A percentile compares a stretch with the other conserved stretches of the same genome.
Conservation (phyloP, 2,888 invertebrate genomes). For the Apotomis capreana region DNA sequence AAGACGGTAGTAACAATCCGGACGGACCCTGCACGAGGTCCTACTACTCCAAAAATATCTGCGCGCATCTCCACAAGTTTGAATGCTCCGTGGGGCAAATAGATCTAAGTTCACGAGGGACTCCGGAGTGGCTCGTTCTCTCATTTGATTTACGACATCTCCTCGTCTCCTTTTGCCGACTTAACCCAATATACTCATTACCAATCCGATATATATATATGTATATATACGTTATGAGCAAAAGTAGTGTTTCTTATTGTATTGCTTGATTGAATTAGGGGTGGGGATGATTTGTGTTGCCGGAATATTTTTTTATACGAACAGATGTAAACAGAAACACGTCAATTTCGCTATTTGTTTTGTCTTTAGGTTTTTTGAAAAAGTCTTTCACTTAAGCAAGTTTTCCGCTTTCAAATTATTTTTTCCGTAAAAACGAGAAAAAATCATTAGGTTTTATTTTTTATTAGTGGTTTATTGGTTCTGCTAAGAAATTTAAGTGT, state of each 20-base stretch:
- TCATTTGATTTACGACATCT: conserved; percentile 40
- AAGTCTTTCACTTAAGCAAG: no score
- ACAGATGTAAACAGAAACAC: neutral
- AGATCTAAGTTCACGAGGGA: conserved; percentile 33
- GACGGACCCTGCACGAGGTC: no score
- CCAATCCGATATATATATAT: conserved; percentile 28
- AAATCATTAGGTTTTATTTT: no score
- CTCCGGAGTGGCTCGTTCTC: conserved; percentile 31
- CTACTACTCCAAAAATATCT: no score
- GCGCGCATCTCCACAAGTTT: neutral
- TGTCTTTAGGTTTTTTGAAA: no score
- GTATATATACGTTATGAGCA: neutral
- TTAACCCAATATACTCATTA: conserved; percentile 39
- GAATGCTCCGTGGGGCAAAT: neutral
- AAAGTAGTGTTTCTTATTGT: neutral
- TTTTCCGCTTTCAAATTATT: no score
- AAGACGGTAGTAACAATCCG: no score
- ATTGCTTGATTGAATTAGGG: conserved; percentile 16
- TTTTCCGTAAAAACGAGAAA: no score
- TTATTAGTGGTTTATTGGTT: no score
- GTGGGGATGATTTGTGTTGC: neutral
- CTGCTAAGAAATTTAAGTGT: no score
- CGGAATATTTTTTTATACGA: neutral
- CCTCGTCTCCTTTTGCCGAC: conserved; percentile 34
- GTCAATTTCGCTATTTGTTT: no score